Percentiles rank a stretch among this genome's conserved stretches.
Evolutionary conservation across 2,888 invertebrate genomes (phyloP).

Genomic region (Oegoconia quadripuncta): DNA sequence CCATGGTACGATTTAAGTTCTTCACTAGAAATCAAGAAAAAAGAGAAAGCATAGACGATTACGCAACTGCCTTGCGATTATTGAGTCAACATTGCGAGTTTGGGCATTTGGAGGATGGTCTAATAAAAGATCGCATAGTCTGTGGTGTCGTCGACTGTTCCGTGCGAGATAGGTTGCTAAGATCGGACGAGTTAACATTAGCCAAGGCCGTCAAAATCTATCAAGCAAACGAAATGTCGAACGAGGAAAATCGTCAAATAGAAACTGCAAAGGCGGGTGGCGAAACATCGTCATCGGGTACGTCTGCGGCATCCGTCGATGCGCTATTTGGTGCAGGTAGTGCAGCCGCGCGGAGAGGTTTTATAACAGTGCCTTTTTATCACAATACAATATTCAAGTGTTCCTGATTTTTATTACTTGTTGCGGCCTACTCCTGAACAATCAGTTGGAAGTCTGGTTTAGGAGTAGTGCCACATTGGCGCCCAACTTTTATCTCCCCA

Average conservation of each 20-base stretch:
- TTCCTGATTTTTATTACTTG: too few species aligned
- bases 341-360: not conserved
- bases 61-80: slow-evolving; percentile 22
- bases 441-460: too few species aligned
- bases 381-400: too few species aligned
- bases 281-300: too few species aligned
- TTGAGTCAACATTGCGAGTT: too few species aligned
- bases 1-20: slow-evolving; percentile 20
- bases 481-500: too few species aligned
- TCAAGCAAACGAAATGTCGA: slow-evolving; percentile 13
- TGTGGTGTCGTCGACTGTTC: slow-evolving; percentile 9
- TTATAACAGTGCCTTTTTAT: too few species aligned
- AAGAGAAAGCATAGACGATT: slow-evolving; percentile 22
- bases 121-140: slow-evolving; percentile 21
- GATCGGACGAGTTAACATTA: slow-evolving; percentile 14
- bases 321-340: not conserved
- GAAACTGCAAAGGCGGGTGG: too few species aligned
- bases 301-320: not conserved
- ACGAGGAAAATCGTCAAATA: slow-evolving; percentile 5
- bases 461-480: too few species aligned
- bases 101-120: slow-evolving; percentile 13
- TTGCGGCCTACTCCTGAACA: too few species aligned
- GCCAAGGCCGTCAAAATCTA: slow-evolving; percentile 16
- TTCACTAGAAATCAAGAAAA: slow-evolving; percentile 21
- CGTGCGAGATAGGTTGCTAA: slow-evolving; percentile 2